Base-by-base conservation (phyloP, 2,113 vertebrate species). In the Paraplagusia blochii region DNA sequence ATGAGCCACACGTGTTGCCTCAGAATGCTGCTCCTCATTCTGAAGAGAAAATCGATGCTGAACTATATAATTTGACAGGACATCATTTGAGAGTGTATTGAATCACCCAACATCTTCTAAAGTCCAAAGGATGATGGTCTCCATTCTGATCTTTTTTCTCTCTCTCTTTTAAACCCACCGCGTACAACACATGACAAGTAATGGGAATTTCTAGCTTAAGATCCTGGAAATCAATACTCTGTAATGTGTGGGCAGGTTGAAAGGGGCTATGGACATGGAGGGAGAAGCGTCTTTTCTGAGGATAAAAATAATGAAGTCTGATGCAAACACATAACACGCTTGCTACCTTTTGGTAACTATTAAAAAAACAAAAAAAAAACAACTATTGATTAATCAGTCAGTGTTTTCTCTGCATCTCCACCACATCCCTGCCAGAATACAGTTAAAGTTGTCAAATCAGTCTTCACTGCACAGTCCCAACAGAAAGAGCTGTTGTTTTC, bases 191-290 rank as follows among this genome's bases (percentile, higher is more conserved):
- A 65, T 66, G 74, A 76, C 74, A 72, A 62, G 58, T 58, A 66
- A 67, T 13, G 12, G 29, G 4, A 61, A 71, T 48, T 50, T 54
- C 58, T 55, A 58, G 50, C 56, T 60, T 57, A 46, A 66, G 42
- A 53, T 57, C 38, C 33, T 58, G 69, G 48, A 60, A 73, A 82
- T 86, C 73, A 64, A 82, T 53, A 53, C 15, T 0, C 10, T 47
- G 56, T 67, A 17, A 76, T 77, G 72, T 29, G 19, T 79, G 64
- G 36, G 11, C 63, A 50, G 55, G 54, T 49, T 49, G 36, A 44
- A 33, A 39, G 55, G 55, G 11, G 1, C 18, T 2, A 9, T 45
- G 29, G 53, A 35, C 42, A 56, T 33, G 22, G 22, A 29, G 22
- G 22, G 22, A 29, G 2, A 29, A 4, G 22, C 6, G 11, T 49